Conservation (phyloP, 2,113 vertebrate genomes). For the Rhinogobius similis region DNA sequence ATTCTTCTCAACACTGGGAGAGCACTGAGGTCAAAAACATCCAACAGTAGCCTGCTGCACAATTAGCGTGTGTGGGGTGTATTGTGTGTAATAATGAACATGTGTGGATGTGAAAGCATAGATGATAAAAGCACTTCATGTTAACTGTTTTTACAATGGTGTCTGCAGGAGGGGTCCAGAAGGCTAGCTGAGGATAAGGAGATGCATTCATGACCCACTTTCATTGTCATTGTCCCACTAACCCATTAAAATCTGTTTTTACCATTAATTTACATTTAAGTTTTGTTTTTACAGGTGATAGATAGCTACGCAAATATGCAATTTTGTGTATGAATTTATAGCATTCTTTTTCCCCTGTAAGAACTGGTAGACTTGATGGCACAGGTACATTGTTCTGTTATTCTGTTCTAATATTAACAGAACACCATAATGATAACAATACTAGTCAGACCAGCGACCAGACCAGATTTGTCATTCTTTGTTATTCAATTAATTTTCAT, state of each 20-base stretch:
- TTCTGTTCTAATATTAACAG: too few relatives aligned
- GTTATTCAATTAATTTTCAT: background rate
- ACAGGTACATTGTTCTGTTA: too few relatives aligned
- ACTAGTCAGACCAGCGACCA: background rate
- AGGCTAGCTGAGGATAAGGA: constrained; percentile 41
- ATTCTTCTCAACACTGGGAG: constrained; percentile 33
- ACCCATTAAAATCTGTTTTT: constrained; percentile 43
- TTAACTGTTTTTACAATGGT: constrained; percentile 36
- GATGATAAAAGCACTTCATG: constrained; percentile 30
- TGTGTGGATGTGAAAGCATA: constrained; percentile 21
- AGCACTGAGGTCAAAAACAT: constrained; percentile 47
- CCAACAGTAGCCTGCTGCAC: constrained; percentile 41
- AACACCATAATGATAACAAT: background rate
- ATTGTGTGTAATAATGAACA: constrained; percentile 39
- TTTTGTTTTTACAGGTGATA: background rate
- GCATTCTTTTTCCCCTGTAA: too few relatives aligned
- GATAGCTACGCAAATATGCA: background rate
- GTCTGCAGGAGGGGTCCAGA: background rate
- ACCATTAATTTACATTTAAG: background rate
- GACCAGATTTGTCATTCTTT: too few relatives aligned
- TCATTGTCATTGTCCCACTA: constrained; percentile 47
- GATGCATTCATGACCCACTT: constrained; percentile 59
- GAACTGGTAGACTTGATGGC: background rate
- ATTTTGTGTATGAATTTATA: too few relatives aligned
- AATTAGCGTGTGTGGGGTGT: constrained; percentile 35